Evolutionary conservation across 2,113 vertebrate species (phyloP), one percentile per base, ranked within the genome.

Genomic region (Galbula dea): DNA sequence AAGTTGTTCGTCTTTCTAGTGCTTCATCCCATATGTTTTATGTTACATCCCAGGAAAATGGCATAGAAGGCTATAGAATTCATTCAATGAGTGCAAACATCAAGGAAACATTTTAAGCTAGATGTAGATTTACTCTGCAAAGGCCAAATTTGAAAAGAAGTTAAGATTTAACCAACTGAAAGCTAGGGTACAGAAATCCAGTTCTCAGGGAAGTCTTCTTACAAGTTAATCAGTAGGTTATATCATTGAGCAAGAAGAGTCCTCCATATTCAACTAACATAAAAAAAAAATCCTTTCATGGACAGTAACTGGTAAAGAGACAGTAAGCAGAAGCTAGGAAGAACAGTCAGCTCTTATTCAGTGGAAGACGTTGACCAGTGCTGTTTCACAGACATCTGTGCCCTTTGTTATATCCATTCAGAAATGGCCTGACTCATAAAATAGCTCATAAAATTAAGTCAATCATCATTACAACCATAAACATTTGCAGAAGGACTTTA

Each of bases 101-200:
- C 9, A 78, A 74, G 34, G 46, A 54, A 18, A 6, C 73, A 54
- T 91, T 83, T 55, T 43, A 76, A 88, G 86, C 16, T 39, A 66
- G 32, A 76, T 54, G 32, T 46, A 23, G 46, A 71, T 43, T 90
- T 94, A 65, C 8, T 80, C 36, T 45, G 67, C 23, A 73, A 62
- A 74, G 23, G 15, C 18, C 68, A 71, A 79, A 92, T 74, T 73
- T 92, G 43, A 93, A 54, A 85, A 62, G 52, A 80, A 80, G 76
- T 83, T 92, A 90, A 77, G 29, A 51, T 88, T 92, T 90, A 96
- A 88, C 73, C 27, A 81, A 15, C 23, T 36, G 26, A 93, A 88
- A 75, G 49, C 69, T 23, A 78, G 30, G 17, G 32, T 58, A 86
- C 90, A 63, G 21, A 86, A 90, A 46, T 39, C 8, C 15, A 71